Base-by-base conservation (phyloP, 2,113 vertebrate species). In the Caloenas nicobarica region DNA sequence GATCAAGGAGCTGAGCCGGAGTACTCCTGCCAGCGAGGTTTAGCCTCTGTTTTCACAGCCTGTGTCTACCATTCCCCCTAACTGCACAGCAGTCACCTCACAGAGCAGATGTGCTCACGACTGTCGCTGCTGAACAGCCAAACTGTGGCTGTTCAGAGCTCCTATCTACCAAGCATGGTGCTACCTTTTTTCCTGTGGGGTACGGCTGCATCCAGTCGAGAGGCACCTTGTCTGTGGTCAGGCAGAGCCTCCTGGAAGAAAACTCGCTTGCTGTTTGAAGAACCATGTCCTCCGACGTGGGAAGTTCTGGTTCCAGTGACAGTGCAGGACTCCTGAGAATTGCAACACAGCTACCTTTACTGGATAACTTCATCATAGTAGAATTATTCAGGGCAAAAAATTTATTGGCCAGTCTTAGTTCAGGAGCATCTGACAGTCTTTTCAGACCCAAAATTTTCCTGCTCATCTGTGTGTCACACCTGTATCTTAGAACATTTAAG, bases 1-100 rank as follows among this genome's bases (percentile, higher is more conserved):
- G 66, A 99, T 99, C 98, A 97, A 98, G 97, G 99, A 99, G 89
- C 98, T 99, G 97, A 99, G 98, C 97, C 98, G 98, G 89, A 98
- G 92, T 98, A 97, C 98, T 95, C 98, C 98, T 82, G 98, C 97
- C 98, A 98, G 98, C 97, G 99, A 99, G 96, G 99, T 98, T 96
- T 99, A 98, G 97, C 89, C 44, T 93, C 95, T 28, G 94, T 98
- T 90, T 95, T 98, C 86, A 88, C 96, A 48, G 95, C 97, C 76
- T 98, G 98, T 76, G 60, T 98, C 83, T 97, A 89, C 94, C 94
- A 97, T 66, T 86, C 96, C 91, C 71, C 96, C 88, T 95, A 89
- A 88, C 31, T 93, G 84, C 77, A 78, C 58, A 91, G 85, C 84
- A 89, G 86, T 96, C 91, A 89, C 91, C 42, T 94, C 92, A 65